Evolutionary conservation across 2,113 vertebrate species (phyloP).

Genomic region (Chamaetylas fuelleborni): DNA sequence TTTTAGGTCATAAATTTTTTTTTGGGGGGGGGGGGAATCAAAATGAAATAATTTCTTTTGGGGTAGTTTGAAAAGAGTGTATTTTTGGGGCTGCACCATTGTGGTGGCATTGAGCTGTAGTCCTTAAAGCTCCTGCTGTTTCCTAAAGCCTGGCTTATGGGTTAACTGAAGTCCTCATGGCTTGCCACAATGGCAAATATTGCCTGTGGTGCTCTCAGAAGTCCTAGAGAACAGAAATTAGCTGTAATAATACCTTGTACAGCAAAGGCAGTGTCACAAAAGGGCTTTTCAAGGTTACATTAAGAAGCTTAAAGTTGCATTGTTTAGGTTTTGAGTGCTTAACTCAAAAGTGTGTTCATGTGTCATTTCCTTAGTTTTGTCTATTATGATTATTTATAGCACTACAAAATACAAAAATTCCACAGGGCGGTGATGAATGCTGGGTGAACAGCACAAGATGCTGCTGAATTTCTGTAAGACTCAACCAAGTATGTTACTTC

Average conservation of each 20-base stretch:
- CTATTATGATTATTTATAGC: not conserved
- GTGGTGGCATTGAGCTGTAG: not conserved
- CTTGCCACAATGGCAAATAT: not conserved
- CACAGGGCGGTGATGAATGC: fast-evolving
- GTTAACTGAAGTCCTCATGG: not conserved
- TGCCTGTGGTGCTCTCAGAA: not conserved
- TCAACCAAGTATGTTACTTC: not conserved
- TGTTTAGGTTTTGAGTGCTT: not conserved
- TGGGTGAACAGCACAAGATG: not conserved
- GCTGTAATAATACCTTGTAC: not conserved
- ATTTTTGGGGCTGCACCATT: not conserved
- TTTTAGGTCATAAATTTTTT: not conserved
- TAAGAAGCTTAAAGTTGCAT: not conserved
- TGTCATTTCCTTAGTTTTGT: not conserved
- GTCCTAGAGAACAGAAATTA: not conserved
- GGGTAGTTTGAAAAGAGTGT: not conserved
- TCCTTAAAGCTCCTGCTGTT: not conserved
- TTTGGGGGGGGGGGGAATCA: not conserved
- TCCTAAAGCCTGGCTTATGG: not conserved
- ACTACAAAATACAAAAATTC: not conserved
- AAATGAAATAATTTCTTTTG: not conserved
- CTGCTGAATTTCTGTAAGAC: not conserved
- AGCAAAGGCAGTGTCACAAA: not conserved
- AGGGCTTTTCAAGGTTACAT: not conserved
- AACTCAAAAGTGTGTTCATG: not conserved